Evolutionary conservation across 2,888 invertebrate species (phyloP), one percentile per base, ranked within the genome.

Genomic region (Eupithecia exiguata): DNA sequence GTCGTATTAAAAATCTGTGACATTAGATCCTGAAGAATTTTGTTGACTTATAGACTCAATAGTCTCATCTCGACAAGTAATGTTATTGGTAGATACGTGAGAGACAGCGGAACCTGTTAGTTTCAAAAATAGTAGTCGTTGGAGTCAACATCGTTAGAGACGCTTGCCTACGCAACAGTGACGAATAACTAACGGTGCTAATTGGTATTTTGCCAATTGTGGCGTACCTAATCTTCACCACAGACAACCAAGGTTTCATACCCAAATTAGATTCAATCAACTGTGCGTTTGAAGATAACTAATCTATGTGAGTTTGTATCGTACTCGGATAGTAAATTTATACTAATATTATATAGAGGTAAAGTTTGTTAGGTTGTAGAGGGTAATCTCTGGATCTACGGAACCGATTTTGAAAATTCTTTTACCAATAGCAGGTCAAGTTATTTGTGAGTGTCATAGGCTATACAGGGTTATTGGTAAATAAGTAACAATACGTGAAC

Each of bases 171-270:
- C 75, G 77, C 74, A 77, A 75, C 70, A 68, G 69, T 72, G 75
- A 77, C 76, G 78, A 67, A 68, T 69, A 69, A 76, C 79, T 80
- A 78, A 81, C 78, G 70, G 78, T 78, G 77, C 77, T 81, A 80
- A 81, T 82, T 81, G 81, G 80, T 77, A 72, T 77, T 76, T 77
- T 77, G 79, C 81, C 81, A 81, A 77, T 75, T 77, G 75, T 78
- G 75, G 75, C n/a, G n/a, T 78, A 77, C 77, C 68, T 76, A 77
- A 78, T 79, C 76, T 77, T 65, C 46, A 40, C 68, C 65, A 76
- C 71, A 68, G 70, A 76, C 74, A 78, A 75, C 65, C 40, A 74
- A 77, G 71, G 70, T 70, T 73, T 72, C 65, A 74, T 69, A 76
- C 46, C 67, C 63, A 75, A 76, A 77, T 76, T 76, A 76, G 72